phyloP scores from a whole-genome alignment of 1,140 invertebrate genomes.

The Rhagoletis pomonella region DNA sequence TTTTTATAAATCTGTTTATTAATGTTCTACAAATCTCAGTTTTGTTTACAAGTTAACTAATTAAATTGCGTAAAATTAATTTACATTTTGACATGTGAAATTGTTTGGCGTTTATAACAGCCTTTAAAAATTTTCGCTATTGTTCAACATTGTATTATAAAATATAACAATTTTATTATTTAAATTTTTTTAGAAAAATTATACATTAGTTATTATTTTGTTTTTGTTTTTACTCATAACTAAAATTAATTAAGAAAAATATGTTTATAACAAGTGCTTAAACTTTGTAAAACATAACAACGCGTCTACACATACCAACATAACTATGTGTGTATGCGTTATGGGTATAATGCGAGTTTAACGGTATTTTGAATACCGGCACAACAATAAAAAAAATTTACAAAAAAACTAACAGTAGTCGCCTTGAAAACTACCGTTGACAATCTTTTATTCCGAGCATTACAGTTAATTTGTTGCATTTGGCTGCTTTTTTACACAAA shows the following conservation, averaged over 20 bases:
- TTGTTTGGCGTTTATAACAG: not conserved
- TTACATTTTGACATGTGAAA: constrained; percentile 23
- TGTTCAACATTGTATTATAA: constrained; percentile 44
- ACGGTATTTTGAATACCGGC: constrained; percentile 41
- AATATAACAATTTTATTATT: constrained; percentile 12
- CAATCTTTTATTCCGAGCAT: too few species aligned
- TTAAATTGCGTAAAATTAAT: not conserved
- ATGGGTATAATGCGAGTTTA: not conserved
- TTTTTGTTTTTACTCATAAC: not conserved
- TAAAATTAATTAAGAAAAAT: constrained; percentile 35
- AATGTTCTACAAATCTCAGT: constrained; percentile 28
- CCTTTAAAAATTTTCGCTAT: constrained; percentile 8
- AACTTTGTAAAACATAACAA: constrained; percentile 42
- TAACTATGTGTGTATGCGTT: not conserved
- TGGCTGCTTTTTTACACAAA: not conserved
- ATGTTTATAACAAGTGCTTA: constrained; percentile 41
- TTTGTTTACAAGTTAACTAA: constrained; percentile 39
- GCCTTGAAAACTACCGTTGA: not conserved
- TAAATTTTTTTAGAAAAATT: constrained; percentile 12
- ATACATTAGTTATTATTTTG: not conserved
- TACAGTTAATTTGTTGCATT: too few species aligned
- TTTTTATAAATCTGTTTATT: constrained; percentile 46
- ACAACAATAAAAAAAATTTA: constrained; percentile 39
- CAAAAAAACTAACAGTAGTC: not conserved
- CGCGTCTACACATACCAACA: not conserved